Percentiles rank a stretch among this genome's conserved stretches.
Evolutionary conservation across 2,888 invertebrate genomes (phyloP).

Genomic region (Lamellibrachia satsuma): DNA sequence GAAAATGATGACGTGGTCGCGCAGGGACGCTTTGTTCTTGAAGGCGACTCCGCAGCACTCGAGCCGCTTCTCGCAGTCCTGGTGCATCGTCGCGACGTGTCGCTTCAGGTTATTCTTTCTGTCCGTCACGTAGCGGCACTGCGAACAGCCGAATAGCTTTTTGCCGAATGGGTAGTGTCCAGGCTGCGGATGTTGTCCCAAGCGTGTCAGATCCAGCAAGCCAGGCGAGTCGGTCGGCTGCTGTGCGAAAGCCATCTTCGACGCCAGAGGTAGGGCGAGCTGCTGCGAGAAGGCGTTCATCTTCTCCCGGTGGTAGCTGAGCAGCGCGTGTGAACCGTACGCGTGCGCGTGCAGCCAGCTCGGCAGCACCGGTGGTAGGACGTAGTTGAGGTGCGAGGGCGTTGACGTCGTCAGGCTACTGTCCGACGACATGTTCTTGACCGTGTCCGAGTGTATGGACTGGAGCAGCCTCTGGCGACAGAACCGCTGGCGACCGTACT

Average conservation of each 20-base stretch:
- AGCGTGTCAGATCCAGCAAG: background rate
- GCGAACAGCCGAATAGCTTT: conserved; percentile 51
- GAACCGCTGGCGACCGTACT: background rate
- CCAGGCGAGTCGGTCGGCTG: background rate
- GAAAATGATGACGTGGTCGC: conserved; percentile 62
- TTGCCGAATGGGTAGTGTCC: conserved; percentile 27
- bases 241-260: background rate
- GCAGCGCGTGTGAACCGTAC: background rate
- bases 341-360: background rate
- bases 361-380: conserved; percentile 1
- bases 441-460: background rate
- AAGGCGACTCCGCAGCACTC: conserved; percentile 64
- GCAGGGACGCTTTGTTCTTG: conserved; percentile 63
- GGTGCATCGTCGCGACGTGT: conserved; percentile 66
- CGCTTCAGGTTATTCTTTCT: conserved; percentile 65
- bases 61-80: conserved; percentile 52
- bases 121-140: conserved; percentile 60
- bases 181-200: conserved; percentile 14
- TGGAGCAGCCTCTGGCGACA: background rate
- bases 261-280: background rate
- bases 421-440: background rate
- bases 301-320: background rate
- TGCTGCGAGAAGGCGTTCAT: background rate
- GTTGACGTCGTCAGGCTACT: background rate
- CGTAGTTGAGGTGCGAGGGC: background rate